These are phyloP conservation scores for Plebejus anna DNA, from an alignment of 2,888 invertebrate species.

Conservation along the genomic window DNA sequence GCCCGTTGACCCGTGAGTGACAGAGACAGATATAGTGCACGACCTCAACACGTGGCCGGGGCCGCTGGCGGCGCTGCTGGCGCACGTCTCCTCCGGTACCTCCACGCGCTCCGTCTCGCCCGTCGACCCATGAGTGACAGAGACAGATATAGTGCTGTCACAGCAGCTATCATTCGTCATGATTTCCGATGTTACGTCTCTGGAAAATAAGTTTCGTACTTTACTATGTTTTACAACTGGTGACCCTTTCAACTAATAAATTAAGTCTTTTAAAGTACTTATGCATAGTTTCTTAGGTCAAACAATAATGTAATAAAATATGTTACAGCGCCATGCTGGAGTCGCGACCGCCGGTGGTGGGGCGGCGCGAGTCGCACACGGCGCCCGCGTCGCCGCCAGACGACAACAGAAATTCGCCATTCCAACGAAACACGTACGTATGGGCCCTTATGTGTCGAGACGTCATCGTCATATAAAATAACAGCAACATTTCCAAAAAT, in stretches of 20 bases:
- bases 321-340: constrained; percentile 53
- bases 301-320: background rate
- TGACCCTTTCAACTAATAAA: too few relatives aligned
- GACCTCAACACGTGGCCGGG: constrained; percentile 48
- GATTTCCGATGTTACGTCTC: too few relatives aligned
- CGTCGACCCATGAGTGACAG: constrained; percentile 65
- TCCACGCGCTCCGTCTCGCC: constrained; percentile 83
- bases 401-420: constrained; percentile 61
- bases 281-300: too few relatives aligned
- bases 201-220: too few relatives aligned
- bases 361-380: constrained; percentile 56
- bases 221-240: too few relatives aligned
- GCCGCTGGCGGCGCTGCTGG: constrained; percentile 59
- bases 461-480: too few relatives aligned
- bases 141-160: background rate
- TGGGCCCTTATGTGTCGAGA: too few relatives aligned
- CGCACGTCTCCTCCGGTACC: constrained; percentile 77
- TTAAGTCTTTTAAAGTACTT: too few relatives aligned
- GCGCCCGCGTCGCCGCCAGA: constrained; percentile 69
- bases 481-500: too few relatives aligned
- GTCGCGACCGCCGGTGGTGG: constrained; percentile 49
- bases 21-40: background rate
- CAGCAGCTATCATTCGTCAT: too few relatives aligned
- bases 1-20: constrained; percentile 75
- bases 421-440: constrained; percentile 63